Percentiles rank a stretch among this genome's conserved stretches.
These are phyloP conservation scores for Eolophus roseicapilla DNA, from an alignment of 2,113 vertebrate genomes.

Conservation along the genomic window DNA sequence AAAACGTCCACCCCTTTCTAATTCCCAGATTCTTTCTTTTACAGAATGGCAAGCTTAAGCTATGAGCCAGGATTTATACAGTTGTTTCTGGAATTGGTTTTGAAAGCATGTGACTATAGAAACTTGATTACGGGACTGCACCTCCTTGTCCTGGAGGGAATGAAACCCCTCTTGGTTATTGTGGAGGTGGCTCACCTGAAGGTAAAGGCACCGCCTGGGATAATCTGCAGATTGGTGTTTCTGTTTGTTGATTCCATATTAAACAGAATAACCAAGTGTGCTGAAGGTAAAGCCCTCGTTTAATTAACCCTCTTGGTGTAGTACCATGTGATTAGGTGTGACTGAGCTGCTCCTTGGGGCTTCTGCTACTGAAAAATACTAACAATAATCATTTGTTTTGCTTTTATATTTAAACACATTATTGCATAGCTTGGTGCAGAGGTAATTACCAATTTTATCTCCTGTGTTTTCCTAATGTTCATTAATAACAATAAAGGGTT, in stretches of 20 bases:
- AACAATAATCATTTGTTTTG: constrained; percentile 93
- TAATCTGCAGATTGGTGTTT: constrained; percentile 78
- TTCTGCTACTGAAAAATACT: constrained; percentile 88
- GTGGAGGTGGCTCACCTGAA: constrained; percentile 63
- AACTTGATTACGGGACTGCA: constrained; percentile 11
- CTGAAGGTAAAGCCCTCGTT: constrained; percentile 85
- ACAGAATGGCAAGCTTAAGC: background rate
- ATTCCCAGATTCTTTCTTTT: constrained; percentile 33
- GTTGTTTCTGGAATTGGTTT: constrained; percentile 38
- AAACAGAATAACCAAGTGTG: constrained; percentile 76
- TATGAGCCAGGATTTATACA: constrained; percentile 19
- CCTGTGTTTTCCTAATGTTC: constrained; percentile 90
- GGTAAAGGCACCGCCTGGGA: constrained; percentile 75
- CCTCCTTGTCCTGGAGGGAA: constrained; percentile 33
- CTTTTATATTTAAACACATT: constrained; percentile 96
- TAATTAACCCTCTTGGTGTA: constrained; percentile 95
- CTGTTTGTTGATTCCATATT: constrained; percentile 82
- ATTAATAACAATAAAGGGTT: constrained; percentile 99
- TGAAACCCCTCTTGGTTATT: background rate
- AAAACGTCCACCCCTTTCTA: background rate
- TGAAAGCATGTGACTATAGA: background rate
- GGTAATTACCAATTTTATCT: constrained; percentile 98
- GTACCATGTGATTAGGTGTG: constrained; percentile 94
- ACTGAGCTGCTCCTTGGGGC: constrained; percentile 87
- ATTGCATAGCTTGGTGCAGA: constrained; percentile 89